Conservation (phyloP, 2,797 vertebrate genomes). For the Acrocephalus scirpaceus region DNA sequence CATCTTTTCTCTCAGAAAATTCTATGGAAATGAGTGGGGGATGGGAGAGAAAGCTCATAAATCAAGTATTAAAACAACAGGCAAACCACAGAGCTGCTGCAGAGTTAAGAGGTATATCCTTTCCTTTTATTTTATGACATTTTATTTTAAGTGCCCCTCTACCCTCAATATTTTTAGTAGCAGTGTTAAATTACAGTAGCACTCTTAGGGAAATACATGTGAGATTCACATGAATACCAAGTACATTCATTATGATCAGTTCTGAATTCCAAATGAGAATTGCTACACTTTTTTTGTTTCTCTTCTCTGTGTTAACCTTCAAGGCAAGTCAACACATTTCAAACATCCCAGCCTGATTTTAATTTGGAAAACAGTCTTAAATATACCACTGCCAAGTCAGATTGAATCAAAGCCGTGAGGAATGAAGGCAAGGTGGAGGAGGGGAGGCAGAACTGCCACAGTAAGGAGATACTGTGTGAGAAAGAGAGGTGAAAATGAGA, state of each 20-base stretch:
- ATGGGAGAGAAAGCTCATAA: constrained; percentile 39
- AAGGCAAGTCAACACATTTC: constrained; percentile 62
- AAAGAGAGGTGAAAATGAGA: constrained; percentile 75
- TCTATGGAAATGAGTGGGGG: not conserved
- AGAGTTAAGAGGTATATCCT: not conserved
- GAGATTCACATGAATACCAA: constrained; percentile 43
- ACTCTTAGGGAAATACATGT: constrained; percentile 44
- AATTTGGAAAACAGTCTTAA: constrained; percentile 71
- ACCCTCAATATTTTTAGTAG: constrained; percentile 28
- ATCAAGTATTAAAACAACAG: constrained; percentile 30
- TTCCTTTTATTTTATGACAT: not conserved
- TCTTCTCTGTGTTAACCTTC: constrained; percentile 46
- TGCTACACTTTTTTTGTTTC: not conserved
- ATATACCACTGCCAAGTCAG: constrained; percentile 48
- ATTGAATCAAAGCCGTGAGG: constrained; percentile 18
- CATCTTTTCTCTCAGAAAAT: constrained; percentile 34
- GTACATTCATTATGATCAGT: constrained; percentile 44
- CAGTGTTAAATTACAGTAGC: constrained; percentile 31
- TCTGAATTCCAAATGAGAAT: constrained; percentile 69
- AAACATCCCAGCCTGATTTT: constrained; percentile 64
- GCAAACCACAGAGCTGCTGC: not conserved
- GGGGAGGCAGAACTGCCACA: constrained; percentile 21
- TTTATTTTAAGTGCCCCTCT: constrained; percentile 41
- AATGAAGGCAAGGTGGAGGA: not conserved
- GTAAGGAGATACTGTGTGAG: constrained; percentile 55